Evolutionary conservation across 1,140 invertebrate genomes (phyloP).

Genomic region (Zaprionus gabonicus): DNA sequence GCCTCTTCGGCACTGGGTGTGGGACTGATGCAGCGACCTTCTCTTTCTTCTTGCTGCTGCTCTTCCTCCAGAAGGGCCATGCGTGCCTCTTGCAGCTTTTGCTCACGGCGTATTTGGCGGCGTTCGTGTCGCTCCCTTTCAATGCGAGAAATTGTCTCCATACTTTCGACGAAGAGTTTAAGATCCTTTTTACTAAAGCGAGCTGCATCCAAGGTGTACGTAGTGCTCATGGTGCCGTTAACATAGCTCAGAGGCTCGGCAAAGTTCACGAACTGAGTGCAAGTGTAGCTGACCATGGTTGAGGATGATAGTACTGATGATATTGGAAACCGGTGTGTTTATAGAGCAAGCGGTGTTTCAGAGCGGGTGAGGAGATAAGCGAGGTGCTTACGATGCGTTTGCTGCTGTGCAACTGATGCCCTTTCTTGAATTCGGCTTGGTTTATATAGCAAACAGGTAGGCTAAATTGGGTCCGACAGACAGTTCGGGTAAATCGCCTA

Average conservation of each 20-base stretch:
- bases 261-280: slow-evolving; percentile 49
- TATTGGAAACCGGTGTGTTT: neutral
- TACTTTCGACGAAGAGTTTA: slow-evolving; percentile 61
- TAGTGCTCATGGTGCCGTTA: slow-evolving; percentile 19
- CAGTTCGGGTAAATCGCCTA: no score
- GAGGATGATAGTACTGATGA: neutral
- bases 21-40: slow-evolving; percentile 45
- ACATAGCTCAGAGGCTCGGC: neutral
- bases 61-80: slow-evolving; percentile 41
- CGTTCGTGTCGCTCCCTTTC: slow-evolving; percentile 59
- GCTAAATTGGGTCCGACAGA: neutral
- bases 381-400: slow-evolving; percentile 5
- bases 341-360: neutral
- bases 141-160: slow-evolving; percentile 69
- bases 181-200: slow-evolving; percentile 57
- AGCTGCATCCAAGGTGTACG: slow-evolving; percentile 56
- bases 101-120: slow-evolving; percentile 33
- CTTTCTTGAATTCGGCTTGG: no score
- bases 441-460: slow-evolving; percentile 48
- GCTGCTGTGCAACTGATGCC: slow-evolving; percentile 55
- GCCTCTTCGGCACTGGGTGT: slow-evolving; percentile 64
- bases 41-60: slow-evolving; percentile 3
- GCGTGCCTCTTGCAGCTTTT: slow-evolving; percentile 42
- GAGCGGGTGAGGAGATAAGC: neutral
- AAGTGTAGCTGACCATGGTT: slow-evolving; percentile 52